Base-by-base conservation (phyloP, 2,888 invertebrate species). In the Caenorhabditis sp. region DNA sequence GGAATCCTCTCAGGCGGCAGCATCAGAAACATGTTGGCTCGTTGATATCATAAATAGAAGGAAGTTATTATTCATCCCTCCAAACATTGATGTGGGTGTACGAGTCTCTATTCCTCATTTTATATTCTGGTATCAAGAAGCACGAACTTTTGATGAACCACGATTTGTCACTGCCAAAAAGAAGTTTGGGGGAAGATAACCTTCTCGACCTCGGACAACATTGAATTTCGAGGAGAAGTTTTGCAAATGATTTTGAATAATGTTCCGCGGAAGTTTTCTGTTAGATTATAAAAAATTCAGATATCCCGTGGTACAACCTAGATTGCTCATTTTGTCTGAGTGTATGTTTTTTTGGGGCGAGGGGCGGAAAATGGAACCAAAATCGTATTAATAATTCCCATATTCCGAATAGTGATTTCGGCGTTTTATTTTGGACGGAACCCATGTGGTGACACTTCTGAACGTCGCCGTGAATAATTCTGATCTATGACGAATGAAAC, bases 141-240 rank as follows among this genome's bases (percentile, higher is more conserved):
- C 77, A 77, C 77, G 77, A 77, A 77, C 77, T 69, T 69, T 51
- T 44, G 51, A 76, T 68, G 68, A 59, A 28, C 61, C 49, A 26
- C 69, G 7, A 69, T 77, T 69, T 59, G 54, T 77, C 77, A 75
- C 5, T 56, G 59, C 61, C 61, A 35, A 22, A 41, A 44, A 49
- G 10, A 72, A 49, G 6, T 19, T 56, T 38, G 69, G 14, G 22
- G 28, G 19, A 22, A 61, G 19, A 10, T 19, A 35, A 16, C 38
- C 14, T 54, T 54, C 26, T 35, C 24, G n/a, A n/a, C n/a, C n/a
- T n/a, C n/a, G n/a, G n/a, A n/a, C 14, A n/a, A 56, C 28, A 70
- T 10, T 4, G 31, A 59, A 44, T 47, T 47, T 38, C 19, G 44
- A 2, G 28, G 28, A 10, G 14, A 12, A 16, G 16, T 47, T 44